A percentile compares a stretch with the other conserved stretches of the same genome.
phyloP scores from a whole-genome alignment of 1,140 invertebrate genomes.

The Acromyrmex echinatior region DNA sequence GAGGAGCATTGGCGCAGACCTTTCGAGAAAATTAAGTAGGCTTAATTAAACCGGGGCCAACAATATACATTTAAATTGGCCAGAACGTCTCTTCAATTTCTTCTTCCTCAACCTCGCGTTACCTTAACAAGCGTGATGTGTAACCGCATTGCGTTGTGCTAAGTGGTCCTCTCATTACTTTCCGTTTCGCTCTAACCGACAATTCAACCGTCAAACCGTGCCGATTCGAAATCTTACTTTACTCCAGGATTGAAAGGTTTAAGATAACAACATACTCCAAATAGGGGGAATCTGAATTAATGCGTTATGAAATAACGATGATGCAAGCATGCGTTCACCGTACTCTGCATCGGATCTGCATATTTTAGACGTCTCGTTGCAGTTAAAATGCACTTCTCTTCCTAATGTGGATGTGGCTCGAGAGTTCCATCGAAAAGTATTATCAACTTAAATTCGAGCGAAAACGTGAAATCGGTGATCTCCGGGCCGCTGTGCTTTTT shows the following conservation, averaged over 20 bases:
- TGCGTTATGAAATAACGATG: slow-evolving; percentile 27
- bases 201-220: slow-evolving; percentile 1
- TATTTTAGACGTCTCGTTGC: not conserved
- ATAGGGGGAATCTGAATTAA: slow-evolving; percentile 14
- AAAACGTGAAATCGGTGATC: not conserved
- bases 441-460: slow-evolving; percentile 15
- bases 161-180: slow-evolving; percentile 55
- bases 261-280: slow-evolving; percentile 10
- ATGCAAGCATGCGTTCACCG: not conserved
- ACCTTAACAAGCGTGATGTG: slow-evolving; percentile 65
- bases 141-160: slow-evolving; percentile 53
- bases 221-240: slow-evolving; percentile 1
- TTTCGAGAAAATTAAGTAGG: slow-evolving; percentile 82
- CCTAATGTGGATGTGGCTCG: slow-evolving; percentile 1
- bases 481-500: not conserved
- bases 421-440: slow-evolving; percentile 7
- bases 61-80: slow-evolving; percentile 81
- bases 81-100: slow-evolving; percentile 65
- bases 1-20: slow-evolving; percentile 78
- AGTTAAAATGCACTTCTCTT: not conserved
- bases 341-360: slow-evolving; percentile 4
- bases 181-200: slow-evolving; percentile 20
- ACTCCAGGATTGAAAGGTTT: slow-evolving; percentile 1
- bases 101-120: slow-evolving; percentile 44
- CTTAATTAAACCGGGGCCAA: slow-evolving; percentile 83